These are phyloP conservation scores for Holothuria scabra DNA, from an alignment of 53 echinoderm and acorn worm species.

Conservation along the genomic window DNA sequence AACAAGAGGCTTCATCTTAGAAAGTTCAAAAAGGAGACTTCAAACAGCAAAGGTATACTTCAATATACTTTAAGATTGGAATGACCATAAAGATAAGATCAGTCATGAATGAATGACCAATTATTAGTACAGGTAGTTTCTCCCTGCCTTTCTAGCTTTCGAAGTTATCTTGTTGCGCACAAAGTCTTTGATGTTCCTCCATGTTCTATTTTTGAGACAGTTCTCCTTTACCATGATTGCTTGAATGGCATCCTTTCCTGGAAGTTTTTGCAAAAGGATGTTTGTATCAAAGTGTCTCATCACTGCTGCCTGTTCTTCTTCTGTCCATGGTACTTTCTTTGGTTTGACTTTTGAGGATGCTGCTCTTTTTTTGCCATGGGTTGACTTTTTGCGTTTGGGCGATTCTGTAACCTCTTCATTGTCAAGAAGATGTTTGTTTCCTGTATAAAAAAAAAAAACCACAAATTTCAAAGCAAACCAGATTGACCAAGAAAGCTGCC, in stretches of 20 bases:
- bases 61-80: too few relatives aligned
- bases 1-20: too few relatives aligned
- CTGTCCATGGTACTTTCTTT: constrained; percentile 54
- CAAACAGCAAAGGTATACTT: too few relatives aligned
- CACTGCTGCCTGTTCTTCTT: constrained; percentile 47
- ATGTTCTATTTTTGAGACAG: constrained; percentile 53
- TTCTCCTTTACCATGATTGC: constrained; percentile 33
- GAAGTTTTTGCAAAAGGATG: constrained; percentile 35
- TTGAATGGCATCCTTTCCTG: constrained; percentile 51
- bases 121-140: not conserved
- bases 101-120: too few relatives aligned
- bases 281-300: constrained; percentile 47
- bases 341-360: not conserved
- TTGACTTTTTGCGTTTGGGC: not conserved
- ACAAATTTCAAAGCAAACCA: not conserved
- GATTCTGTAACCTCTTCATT: not conserved
- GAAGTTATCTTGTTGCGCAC: constrained; percentile 50
- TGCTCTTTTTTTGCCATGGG: not conserved
- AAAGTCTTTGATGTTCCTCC: constrained; percentile 63
- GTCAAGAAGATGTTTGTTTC: not conserved
- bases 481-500: too few relatives aligned
- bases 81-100: too few relatives aligned
- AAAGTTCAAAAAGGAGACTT: too few relatives aligned
- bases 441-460: not conserved
- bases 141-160: constrained; percentile 28